Conservation (phyloP, 2,888 invertebrate species). For the Diadromus collaris region DNA sequence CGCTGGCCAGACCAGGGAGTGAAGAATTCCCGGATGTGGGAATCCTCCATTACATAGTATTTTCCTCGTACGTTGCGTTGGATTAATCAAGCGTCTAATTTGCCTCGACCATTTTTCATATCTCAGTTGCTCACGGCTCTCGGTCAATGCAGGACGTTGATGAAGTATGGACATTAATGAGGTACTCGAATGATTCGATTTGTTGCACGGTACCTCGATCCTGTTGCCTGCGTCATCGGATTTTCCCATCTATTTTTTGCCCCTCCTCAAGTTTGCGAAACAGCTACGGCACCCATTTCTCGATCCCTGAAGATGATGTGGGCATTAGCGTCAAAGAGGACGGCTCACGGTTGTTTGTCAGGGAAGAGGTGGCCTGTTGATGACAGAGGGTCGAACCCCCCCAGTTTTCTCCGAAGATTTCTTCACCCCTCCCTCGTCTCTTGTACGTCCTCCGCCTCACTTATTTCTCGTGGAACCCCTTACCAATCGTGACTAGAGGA, state of each 20-base stretch:
- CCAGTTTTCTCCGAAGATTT: constrained; percentile 54
- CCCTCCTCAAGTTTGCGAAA: constrained; percentile 10
- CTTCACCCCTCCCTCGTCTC: constrained; percentile 50
- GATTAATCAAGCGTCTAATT: constrained; percentile 51
- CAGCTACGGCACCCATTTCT: constrained; percentile 3
- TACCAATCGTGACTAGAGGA: constrained; percentile 23
- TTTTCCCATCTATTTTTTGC: constrained; percentile 2
- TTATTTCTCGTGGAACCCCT: constrained; percentile 10
- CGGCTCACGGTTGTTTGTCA: constrained; percentile 69
- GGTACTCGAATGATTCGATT: not conserved
- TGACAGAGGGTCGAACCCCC: constrained; percentile 67
- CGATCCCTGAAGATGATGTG: constrained; percentile 60
- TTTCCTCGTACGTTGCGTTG: constrained; percentile 18
- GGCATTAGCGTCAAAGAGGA: constrained; percentile 66
- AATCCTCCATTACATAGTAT: constrained; percentile 14
- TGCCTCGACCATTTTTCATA: constrained; percentile 27
- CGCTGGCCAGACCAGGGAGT: constrained; percentile 28
- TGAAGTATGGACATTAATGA: not conserved
- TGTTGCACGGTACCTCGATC: not conserved
- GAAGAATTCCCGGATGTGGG: constrained; percentile 24
- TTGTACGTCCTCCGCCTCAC: constrained; percentile 37
- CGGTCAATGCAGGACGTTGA: not conserved
- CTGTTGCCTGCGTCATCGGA: constrained; percentile 12
- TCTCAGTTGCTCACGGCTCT: not conserved
- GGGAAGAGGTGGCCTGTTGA: constrained; percentile 68